Base-by-base conservation (phyloP, 2,797 vertebrate genomes). In the Sebastes aleutianus region DNA sequence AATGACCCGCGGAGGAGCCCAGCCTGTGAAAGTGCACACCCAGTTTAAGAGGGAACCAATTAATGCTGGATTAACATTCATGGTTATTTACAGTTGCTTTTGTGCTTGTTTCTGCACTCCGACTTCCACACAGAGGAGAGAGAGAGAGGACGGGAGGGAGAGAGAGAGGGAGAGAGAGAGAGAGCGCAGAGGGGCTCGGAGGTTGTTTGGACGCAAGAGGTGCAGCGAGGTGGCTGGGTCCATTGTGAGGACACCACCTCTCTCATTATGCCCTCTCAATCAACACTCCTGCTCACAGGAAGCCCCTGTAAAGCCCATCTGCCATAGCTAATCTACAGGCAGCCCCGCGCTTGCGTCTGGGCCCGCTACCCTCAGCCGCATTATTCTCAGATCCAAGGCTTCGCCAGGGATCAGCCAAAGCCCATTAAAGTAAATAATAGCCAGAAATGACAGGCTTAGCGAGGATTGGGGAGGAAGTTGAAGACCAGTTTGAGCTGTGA, bases 381-480 rank as follows among this genome's bases (percentile, higher is more conserved):
- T 99, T 99, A 99, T 99, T 99, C 98, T 98, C 97, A 96, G 96
- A 97, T 98, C 97, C 97, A 97, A 97, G 97, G 97, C 97, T 98
- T 98, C 96, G 96, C 97, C 97, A 97, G 97, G 97, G 98, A 99
- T 99, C 98, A 99, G 97, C 98, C 97, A 99, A 99, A 99, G 98
- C 98, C 98, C 97, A 99, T 99, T 99, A 99, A 99, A 99, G 97
- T 99, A 98, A 99, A 99, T 99, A 99, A 99, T 99, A 98, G 98
- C 96, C 97, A 98, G 98, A 99, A 99, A 99, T 99, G 98, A 99
- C 98, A 99, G 98, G 98, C 98, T 99, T 99, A 99, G 97, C 95
- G 93, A 95, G 97, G 97, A 99, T 99, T 98, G 97, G 98, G 96
- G 95, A 99, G 97, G 97, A 99, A 99, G 98, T 98, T 98, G 98